phyloP scores from a whole-genome alignment of 2,888 invertebrate species.

The Cinara cedri region DNA sequence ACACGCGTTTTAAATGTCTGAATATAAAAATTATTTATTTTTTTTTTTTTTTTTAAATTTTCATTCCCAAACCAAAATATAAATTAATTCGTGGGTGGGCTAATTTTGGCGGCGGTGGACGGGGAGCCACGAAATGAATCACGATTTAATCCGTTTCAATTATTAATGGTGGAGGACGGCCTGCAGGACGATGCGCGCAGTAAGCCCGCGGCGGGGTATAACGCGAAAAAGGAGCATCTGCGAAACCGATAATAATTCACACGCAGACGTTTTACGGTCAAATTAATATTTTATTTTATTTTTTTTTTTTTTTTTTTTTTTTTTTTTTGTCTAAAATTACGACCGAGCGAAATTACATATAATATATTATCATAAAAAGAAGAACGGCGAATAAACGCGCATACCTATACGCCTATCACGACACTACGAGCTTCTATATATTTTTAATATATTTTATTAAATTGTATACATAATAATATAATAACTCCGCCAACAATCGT shows the following conservation, averaged over 20 bases:
- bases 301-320: too few species aligned
- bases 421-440: too few species aligned
- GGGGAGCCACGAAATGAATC: conserved; percentile 15
- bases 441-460: too few species aligned
- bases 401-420: too few species aligned
- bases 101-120: not conserved
- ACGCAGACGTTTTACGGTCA: conserved; percentile 27
- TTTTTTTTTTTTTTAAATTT: not conserved
- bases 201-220: not conserved
- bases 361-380: too few species aligned
- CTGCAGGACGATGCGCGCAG: too few species aligned
- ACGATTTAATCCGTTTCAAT: conserved; percentile 49
- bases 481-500: not conserved
- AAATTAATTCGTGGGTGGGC: conserved; percentile 32
- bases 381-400: too few species aligned
- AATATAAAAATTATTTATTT: not conserved
- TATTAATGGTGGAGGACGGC: conserved; percentile 22
- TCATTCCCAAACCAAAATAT: conserved; percentile 24
- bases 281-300: conserved; percentile 20
- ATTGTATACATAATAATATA: too few species aligned
- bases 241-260: conserved; percentile 45
- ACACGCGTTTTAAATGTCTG: too few species aligned
- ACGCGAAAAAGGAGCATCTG: conserved; percentile 41
- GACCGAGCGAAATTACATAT: too few species aligned
- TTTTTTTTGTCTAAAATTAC: too few species aligned